A percentile compares a stretch with the other conserved stretches of the same genome.
phyloP scores from a whole-genome alignment of 1,140 invertebrate species.

The Apis dorsata region DNA sequence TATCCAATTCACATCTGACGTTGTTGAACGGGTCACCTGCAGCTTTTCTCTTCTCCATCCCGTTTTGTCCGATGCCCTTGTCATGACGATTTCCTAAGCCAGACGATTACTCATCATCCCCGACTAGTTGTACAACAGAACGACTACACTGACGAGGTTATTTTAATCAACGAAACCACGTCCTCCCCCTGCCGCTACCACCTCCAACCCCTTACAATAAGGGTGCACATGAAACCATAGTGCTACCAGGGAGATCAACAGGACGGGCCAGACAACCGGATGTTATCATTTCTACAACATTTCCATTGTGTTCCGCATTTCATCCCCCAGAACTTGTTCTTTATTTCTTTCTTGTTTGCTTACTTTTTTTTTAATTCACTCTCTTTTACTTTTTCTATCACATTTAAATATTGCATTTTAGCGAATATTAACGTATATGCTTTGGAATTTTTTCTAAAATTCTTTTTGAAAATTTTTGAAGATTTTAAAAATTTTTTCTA shows the following conservation, averaged over 20 bases:
- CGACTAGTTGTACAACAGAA: constrained; percentile 50
- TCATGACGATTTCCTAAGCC: constrained; percentile 50
- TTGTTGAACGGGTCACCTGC: constrained; percentile 30
- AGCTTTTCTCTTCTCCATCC: neutral
- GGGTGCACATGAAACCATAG: constrained; percentile 53
- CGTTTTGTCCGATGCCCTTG: constrained; percentile 40
- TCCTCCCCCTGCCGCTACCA: constrained; percentile 12
- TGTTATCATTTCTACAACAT: constrained; percentile 60
- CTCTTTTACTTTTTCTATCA: neutral
- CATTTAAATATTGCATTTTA: neutral
- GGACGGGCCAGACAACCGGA: constrained; percentile 47
- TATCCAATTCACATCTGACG: constrained; percentile 18
- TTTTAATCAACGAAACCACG: constrained; percentile 57
- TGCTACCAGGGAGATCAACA: constrained; percentile 47
- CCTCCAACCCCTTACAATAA: constrained; percentile 44
- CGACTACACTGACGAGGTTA: constrained; percentile 58
- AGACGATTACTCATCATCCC: constrained; percentile 53
- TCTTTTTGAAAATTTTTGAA: neutral
- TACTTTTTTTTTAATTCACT: too few relatives aligned
- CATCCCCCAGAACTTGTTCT: constrained; percentile 7
- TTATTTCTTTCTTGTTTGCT: neutral
- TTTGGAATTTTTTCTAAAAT: too few relatives aligned
- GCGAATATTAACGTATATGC: neutral
- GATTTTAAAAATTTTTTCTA: neutral
- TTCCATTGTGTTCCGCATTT: constrained; percentile 45